Percentiles rank a stretch among this genome's conserved stretches.
These are phyloP conservation scores for Synergus itoensis DNA, from an alignment of 2,888 invertebrate species.

Conservation along the genomic window DNA sequence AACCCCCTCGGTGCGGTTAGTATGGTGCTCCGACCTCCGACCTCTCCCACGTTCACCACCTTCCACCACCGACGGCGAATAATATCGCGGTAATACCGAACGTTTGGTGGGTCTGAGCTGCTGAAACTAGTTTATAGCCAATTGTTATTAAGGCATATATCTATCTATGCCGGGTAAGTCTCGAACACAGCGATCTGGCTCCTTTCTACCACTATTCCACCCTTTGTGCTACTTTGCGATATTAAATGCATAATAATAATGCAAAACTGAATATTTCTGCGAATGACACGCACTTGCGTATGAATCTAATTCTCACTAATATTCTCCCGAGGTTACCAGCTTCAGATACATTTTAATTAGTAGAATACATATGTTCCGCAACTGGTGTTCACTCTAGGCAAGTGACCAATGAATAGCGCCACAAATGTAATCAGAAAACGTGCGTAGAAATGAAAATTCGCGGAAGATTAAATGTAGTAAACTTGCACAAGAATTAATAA, in stretches of 20 bases:
- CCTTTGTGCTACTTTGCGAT: not conserved
- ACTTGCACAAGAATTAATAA: conserved; percentile 11
- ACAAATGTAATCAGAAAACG: conserved; percentile 32
- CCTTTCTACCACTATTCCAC: not conserved
- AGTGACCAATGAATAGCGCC: conserved; percentile 50
- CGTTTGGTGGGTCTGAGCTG: conserved; percentile 53
- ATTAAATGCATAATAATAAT: conserved; percentile 39
- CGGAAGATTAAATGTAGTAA: conserved; percentile 40
- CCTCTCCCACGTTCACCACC: conserved; percentile 48
- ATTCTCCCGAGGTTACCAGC: conserved; percentile 64
- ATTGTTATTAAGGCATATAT: conserved; percentile 69
- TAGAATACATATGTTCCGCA: conserved; percentile 71
- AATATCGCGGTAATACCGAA: conserved; percentile 71
- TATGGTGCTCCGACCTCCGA: conserved; percentile 60
- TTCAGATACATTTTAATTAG: conserved; percentile 76
- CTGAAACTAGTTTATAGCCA: conserved; percentile 71
- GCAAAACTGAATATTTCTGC: not conserved
- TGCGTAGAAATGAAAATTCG: conserved; percentile 18
- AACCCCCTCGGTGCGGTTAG: conserved; percentile 66
- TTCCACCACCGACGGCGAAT: conserved; percentile 62
- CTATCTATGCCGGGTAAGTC: conserved; percentile 59
- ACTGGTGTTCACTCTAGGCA: conserved; percentile 60
- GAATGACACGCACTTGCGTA: conserved; percentile 27
- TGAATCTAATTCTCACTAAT: conserved; percentile 23
- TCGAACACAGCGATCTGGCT: conserved; percentile 45